Percentiles rank a stretch among this genome's conserved stretches.
Conservation (phyloP, 1,140 invertebrate genomes). For the Halyomorpha halys region DNA sequence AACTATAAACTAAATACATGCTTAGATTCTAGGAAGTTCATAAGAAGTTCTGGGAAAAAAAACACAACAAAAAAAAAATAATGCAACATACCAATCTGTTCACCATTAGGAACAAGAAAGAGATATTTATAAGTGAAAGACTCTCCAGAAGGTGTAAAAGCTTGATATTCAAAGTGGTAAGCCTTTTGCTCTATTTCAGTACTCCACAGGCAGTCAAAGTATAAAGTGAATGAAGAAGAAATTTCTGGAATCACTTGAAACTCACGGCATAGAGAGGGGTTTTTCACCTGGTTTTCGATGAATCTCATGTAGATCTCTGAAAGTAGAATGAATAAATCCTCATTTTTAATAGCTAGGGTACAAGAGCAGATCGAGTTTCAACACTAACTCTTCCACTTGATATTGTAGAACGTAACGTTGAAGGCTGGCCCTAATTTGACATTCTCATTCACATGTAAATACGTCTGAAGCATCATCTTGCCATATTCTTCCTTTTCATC, state of each 20-base stretch:
- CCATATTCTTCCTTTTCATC: slow-evolving; percentile 2
- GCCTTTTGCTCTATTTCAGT: slow-evolving; percentile 2
- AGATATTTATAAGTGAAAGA: slow-evolving; percentile 26
- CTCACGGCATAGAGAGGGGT: slow-evolving; percentile 22
- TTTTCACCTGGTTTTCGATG: slow-evolving; percentile 22
- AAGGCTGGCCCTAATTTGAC: slow-evolving; percentile 9
- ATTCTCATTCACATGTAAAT: neutral
- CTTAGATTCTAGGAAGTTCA: neutral
- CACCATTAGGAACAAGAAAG: slow-evolving; percentile 21
- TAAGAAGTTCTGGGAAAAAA: slow-evolving; percentile 4
- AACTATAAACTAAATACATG: too few relatives aligned
- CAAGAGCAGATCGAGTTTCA: slow-evolving; percentile 6
- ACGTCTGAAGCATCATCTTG: neutral
- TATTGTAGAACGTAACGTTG: slow-evolving; percentile 23
- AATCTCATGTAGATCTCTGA: slow-evolving; percentile 24
- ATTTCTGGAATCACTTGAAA: slow-evolving; percentile 22
- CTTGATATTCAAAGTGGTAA: slow-evolving; percentile 25
- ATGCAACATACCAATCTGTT: slow-evolving; percentile 23
- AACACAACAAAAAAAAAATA: slow-evolving; percentile 16
- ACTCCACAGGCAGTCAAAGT: slow-evolving; percentile 27
- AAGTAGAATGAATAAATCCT: slow-evolving; percentile 17
- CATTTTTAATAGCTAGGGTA: neutral
- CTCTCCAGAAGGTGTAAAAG: slow-evolving; percentile 20
- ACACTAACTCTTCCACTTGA: slow-evolving; percentile 24
- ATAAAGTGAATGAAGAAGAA: slow-evolving; percentile 17